Conservation (phyloP, 2,113 vertebrate genomes). For the Bubo blakistoni region DNA sequence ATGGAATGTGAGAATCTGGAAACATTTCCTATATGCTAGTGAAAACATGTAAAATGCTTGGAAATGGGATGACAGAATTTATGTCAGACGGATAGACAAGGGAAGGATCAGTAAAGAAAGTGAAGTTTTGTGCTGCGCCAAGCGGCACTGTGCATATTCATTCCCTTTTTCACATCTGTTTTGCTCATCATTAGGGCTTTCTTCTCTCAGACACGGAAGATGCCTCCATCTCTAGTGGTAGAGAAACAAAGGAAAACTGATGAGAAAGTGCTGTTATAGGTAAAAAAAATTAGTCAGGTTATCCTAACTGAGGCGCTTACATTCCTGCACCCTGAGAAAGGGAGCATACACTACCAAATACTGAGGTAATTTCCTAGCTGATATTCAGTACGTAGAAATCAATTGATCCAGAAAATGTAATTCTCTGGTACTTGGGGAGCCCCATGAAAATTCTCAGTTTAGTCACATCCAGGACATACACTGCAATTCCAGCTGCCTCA, state of each 20-base stretch:
- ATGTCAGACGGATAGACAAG: fast-evolving
- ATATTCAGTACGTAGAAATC: not conserved
- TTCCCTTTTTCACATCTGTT: not conserved
- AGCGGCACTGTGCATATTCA: fast-evolving
- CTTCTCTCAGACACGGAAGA: not conserved
- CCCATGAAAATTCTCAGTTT: not conserved
- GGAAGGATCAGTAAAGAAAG: not conserved
- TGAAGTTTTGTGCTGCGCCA: fast-evolving
- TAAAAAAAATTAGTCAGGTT: not conserved
- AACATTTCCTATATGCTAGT: not conserved
- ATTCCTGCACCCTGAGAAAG: not conserved
- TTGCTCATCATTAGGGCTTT: not conserved
- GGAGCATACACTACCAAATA: not conserved
- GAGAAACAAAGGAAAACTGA: not conserved
- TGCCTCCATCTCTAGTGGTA: not conserved
- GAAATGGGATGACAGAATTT: not conserved
- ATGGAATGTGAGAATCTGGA: not conserved
- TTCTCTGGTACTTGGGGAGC: not conserved
- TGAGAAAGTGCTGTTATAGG: not conserved
- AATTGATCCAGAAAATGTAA: not conserved
- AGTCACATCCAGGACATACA: not conserved
- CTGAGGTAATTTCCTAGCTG: not conserved
- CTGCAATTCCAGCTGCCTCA: not conserved
- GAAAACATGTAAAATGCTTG: not conserved
- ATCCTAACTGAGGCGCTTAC: not conserved